A percentile compares a stretch with the other conserved stretches of the same genome.
Conservation (phyloP, 1,140 invertebrate species). For the Aphelenchoides fujianensis region DNA sequence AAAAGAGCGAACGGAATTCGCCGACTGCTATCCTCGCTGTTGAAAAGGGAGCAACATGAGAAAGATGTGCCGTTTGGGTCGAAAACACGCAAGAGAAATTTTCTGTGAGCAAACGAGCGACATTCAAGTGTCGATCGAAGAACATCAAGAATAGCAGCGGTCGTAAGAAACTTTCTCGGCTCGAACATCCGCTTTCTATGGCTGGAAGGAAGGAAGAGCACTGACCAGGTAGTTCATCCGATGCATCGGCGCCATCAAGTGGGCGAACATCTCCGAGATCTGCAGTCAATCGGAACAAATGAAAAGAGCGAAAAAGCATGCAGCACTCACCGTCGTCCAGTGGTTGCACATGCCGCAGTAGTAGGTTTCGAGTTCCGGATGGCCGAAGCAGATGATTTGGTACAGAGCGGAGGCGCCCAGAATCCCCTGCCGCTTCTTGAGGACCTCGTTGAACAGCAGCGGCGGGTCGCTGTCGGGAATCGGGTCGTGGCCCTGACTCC, state of each 20-base stretch:
- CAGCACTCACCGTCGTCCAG: constrained; percentile 34
- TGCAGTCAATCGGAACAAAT: not conserved
- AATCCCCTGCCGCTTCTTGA: constrained; percentile 31
- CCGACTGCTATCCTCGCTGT: no score
- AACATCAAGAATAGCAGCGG: no score
- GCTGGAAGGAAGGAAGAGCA: not conserved
- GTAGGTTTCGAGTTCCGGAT: constrained; percentile 33
- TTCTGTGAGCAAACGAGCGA: no score
- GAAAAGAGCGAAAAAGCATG: not conserved
- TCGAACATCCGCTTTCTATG: no score
- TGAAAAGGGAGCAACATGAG: no score
- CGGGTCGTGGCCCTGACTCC: constrained; percentile 19
- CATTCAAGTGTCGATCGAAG: not conserved
- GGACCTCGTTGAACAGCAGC: constrained; percentile 28
- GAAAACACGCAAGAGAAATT: no score
- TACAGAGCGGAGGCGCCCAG: constrained; percentile 23
- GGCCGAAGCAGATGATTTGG: constrained; percentile 28
- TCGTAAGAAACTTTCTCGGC: no score
- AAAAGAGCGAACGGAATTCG: no score
- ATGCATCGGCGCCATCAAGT: constrained; percentile 24
- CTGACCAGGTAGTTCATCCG: constrained; percentile 32
- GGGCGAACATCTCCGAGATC: constrained; percentile 26
- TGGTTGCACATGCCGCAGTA: constrained; percentile 33
- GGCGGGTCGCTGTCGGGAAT: constrained; percentile 28
- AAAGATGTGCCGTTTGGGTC: no score